Evolutionary conservation across 2,113 vertebrate species (phyloP), one percentile per base, ranked within the genome.

Genomic region (Poicephalus meyeri): DNA sequence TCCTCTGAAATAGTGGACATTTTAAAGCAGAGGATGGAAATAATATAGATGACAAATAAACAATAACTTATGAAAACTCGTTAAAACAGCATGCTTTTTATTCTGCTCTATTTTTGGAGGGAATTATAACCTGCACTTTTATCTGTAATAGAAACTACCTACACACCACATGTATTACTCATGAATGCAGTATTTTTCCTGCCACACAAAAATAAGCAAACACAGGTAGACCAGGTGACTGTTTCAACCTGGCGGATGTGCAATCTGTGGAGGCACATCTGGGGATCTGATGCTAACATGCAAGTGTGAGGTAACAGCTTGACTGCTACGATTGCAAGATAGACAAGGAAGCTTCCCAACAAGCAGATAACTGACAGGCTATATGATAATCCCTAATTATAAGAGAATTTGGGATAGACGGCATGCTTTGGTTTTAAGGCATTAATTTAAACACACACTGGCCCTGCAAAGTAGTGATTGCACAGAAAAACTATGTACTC

Each of bases 391-490:
- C 84, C 53, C 81, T 81, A 96, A 97, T 94, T 95, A 94, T 49
- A 61, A 83, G 63, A 91, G 53, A 97, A 97, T 87, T 95, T 89
- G 65, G 53, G 71, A 93, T 55, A 39, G 41, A 88, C 63, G n/a
- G 63, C 46, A 81, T 64, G 73, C 20, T 52, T 95, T 37, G 20
- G 26, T 85, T 97, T 95, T 96, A 93, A 95, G 92, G 80, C 83
- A 93, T 76, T 41, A 95, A 92, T 74, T 80, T 92, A 91, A 98
- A 93, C 37, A 56, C 37, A 56, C 53, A 91, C 35, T 82, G 81
- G 92, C 63, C 83, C 93, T 82, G 56, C 79, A 97, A 98, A 96
- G 74, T 71, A 95, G 96, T 95, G 97, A 96, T 35, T 78, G 42
- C 85, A 83, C n/a, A 91, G 56, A 77, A 92, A 60, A 87, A 80